phyloP scores from a whole-genome alignment of 2,113 vertebrate genomes.

The Agapornis roseicollis region DNA sequence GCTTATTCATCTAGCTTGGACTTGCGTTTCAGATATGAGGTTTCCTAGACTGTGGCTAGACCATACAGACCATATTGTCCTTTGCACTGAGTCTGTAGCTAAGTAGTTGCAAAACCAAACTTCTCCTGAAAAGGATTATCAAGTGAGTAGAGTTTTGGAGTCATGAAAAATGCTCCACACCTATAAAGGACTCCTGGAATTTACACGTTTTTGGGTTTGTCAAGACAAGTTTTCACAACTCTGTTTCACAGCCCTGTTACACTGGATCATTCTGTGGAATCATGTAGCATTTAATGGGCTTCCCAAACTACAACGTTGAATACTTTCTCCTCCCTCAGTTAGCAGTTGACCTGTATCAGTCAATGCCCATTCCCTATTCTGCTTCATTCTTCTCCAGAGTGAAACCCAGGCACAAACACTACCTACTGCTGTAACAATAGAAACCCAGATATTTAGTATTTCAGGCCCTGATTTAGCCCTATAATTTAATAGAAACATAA shows the following conservation, averaged over 20 bases:
- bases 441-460: background rate
- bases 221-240: background rate
- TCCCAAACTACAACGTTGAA: background rate
- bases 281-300: background rate
- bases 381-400: background rate
- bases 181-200: background rate
- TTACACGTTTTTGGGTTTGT: background rate
- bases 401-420: background rate
- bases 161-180: background rate
- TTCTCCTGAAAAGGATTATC: background rate
- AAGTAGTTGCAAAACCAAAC: background rate
- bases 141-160: background rate
- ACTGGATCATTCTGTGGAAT: background rate
- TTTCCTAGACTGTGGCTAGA: background rate
- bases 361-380: background rate
- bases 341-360: background rate
- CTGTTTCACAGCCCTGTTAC: background rate
- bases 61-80: background rate
- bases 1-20: background rate
- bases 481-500: background rate
- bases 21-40: background rate
- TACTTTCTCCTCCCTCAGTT: background rate
- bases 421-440: background rate
- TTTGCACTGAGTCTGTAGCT: background rate
- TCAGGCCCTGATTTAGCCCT: background rate